These are phyloP conservation scores for Centropristis striata DNA, from an alignment of 2,113 vertebrate genomes.

Conservation along the genomic window DNA sequence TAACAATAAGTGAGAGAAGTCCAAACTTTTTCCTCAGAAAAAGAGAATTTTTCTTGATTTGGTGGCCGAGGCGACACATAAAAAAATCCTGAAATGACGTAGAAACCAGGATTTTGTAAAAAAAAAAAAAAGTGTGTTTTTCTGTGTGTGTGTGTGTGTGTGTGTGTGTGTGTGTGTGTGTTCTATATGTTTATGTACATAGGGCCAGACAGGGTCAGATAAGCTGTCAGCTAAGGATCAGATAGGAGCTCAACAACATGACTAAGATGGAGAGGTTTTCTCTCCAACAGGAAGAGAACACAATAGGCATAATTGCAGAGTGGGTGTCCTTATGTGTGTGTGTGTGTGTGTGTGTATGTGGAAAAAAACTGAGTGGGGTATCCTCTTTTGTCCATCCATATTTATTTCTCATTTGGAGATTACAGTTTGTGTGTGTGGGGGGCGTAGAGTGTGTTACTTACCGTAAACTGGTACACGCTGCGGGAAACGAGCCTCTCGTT, in stretches of 20 bases:
- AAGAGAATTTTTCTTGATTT: not conserved
- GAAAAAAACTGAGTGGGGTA: not conserved
- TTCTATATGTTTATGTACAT: slow-evolving; percentile 55
- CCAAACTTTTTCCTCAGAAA: not conserved
- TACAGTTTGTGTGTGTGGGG: slow-evolving; percentile 14
- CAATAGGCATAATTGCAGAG: slow-evolving; percentile 73
- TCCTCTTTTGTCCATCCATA: slow-evolving; percentile 37
- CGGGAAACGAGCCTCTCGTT: no score
- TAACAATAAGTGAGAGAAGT: not conserved
- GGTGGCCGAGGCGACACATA: not conserved
- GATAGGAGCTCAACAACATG: slow-evolving; percentile 51
- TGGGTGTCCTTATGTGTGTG: slow-evolving; percentile 36
- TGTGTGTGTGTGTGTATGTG: not conserved
- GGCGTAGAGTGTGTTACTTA: slow-evolving; percentile 33
- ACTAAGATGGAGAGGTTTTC: slow-evolving; percentile 52
- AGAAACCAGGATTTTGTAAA: slow-evolving; percentile 23
- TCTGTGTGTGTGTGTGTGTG: slow-evolving; percentile 22
- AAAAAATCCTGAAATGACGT: slow-evolving; percentile 48
- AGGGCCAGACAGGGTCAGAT: slow-evolving; percentile 60
- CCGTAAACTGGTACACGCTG: slow-evolving; percentile 27
- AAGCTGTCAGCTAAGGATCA: slow-evolving; percentile 57
- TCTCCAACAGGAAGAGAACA: slow-evolving; percentile 66
- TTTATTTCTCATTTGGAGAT: slow-evolving; percentile 38
- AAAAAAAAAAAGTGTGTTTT: no score
- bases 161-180: slow-evolving; percentile 21